phyloP scores from a whole-genome alignment of 35 echinoderm and acorn worm genomes.

The Apostichopus japonicus region DNA sequence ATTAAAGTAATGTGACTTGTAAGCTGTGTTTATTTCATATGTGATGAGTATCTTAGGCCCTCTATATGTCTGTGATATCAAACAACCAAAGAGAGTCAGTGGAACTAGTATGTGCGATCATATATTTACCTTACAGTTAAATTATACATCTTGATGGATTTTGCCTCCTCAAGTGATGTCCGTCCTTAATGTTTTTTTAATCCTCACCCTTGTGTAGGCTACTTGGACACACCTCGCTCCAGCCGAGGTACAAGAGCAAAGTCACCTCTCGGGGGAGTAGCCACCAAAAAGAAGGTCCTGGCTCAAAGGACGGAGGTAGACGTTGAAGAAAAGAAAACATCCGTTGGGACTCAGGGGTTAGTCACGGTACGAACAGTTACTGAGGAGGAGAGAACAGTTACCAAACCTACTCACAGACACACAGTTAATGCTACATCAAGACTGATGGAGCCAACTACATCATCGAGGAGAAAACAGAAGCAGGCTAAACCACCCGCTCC shows the following conservation, averaged over 20 bases:
- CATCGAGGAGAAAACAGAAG: slow-evolving; percentile 36
- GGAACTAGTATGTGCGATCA: no score
- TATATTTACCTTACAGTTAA: no score
- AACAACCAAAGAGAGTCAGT: no score
- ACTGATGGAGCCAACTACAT: slow-evolving; percentile 55
- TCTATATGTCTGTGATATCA: no score
- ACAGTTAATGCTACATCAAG: slow-evolving; percentile 16
- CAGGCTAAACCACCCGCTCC: neutral
- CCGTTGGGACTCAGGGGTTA: slow-evolving; percentile 65
- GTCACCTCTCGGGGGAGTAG: slow-evolving; percentile 58
- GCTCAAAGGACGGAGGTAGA: slow-evolving; percentile 69
- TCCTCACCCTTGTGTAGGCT: neutral
- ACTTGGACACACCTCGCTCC: slow-evolving; percentile 31
- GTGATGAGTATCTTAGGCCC: no score
- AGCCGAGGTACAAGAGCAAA: slow-evolving; percentile 28
- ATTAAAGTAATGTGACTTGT: no score
- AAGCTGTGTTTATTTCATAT: no score
- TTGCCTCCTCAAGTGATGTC: neutral
- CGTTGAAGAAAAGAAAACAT: slow-evolving; percentile 50
- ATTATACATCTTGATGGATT: no score
- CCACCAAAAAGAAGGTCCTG: slow-evolving; percentile 51
- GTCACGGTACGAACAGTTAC: slow-evolving; percentile 86
- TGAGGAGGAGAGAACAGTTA: slow-evolving; percentile 85
- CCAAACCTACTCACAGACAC: slow-evolving; percentile 64
- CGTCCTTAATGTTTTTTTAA: neutral